Evolutionary conservation across 64 coral and sea anemone species (phyloP), one percentile per base, ranked within the genome.

Genomic region (Montipora foliosa): DNA sequence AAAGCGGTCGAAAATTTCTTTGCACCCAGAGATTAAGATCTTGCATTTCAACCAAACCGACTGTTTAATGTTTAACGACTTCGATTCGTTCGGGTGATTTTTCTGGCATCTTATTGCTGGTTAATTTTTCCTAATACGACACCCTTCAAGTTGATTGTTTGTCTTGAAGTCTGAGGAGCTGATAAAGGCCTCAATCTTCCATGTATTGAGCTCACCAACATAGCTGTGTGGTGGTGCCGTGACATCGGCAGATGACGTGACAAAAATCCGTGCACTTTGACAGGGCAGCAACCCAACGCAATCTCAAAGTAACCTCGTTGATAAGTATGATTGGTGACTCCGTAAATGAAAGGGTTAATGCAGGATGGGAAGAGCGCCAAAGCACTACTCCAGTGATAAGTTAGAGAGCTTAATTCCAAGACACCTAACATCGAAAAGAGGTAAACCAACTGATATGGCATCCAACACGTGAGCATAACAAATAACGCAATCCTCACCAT

Each of bases 221-320:
- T 70, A 8, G 62, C 82, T 22, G 82, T 47, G 7, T 86, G 82
- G 11, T 70, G 62, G 2, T 66, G 37, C 44, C 68, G 82, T 71
- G 82, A 72, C 66, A 86, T 50, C 2, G 82, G 46, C 64, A 86
- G 11, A 21, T 86, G 82, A 16, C 82, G 82, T 71, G 82, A 86
- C 47, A 86, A 51, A 15, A 86, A 86, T 70, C 82, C 82, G 16
- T 86, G 82, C 46, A 86, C 82, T 71, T 86, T 86, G 16, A 86
- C 82, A 1, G 92, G 92, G 52, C 92, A 93, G 24, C 85, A 88
- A 6, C 92, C 77, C 3, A 93, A 49, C 11, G 87, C 77, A 73
- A 93, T 81, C 22, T 93, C 92, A 19, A 78, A 93, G 82, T 93
- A 93, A 25, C 92, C 84, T 47, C 87, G 85, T 10, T 84, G 83